Percentiles rank a stretch among this genome's conserved stretches.
Evolutionary conservation across 2,888 invertebrate genomes (phyloP).

Genomic region (Caradrina clavipalpis): DNA sequence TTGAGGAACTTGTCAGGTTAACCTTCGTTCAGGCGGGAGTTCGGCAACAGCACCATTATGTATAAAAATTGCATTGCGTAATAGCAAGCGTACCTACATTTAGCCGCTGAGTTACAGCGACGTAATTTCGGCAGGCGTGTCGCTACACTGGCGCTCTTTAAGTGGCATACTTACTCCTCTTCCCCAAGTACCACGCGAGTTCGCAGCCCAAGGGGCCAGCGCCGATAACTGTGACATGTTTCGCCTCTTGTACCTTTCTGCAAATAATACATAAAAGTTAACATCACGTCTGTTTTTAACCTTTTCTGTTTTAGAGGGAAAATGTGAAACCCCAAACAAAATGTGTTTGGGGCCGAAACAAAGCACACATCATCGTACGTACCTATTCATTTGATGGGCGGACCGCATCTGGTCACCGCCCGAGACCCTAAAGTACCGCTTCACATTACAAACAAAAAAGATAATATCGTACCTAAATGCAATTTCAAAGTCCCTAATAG

Average conservation of each 20-base stretch:
- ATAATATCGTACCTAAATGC: constrained; percentile 71
- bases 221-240: constrained; percentile 81
- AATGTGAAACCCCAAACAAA: too few species aligned
- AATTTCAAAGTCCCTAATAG: constrained; percentile 81
- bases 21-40: background rate
- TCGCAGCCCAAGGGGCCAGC: constrained; percentile 82
- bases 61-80: background rate
- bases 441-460: constrained; percentile 5
- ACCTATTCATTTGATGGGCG: background rate
- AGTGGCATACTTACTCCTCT: constrained; percentile 75
- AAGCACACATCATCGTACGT: background rate
- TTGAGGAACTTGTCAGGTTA: background rate
- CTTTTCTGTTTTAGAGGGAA: background rate
- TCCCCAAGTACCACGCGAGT: constrained; percentile 81
- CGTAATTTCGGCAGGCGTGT: background rate
- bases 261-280: constrained; percentile 1
- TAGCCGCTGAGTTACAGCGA: background rate
- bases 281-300: background rate
- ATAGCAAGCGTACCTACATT: background rate
- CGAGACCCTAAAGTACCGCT: background rate
- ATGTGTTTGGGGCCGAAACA: background rate
- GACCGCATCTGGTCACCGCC: background rate
- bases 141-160: background rate
- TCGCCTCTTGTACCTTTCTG: constrained; percentile 77
- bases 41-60: background rate